Conservation (phyloP, 2,888 invertebrate genomes). For the Dryadula phaetusa region DNA sequence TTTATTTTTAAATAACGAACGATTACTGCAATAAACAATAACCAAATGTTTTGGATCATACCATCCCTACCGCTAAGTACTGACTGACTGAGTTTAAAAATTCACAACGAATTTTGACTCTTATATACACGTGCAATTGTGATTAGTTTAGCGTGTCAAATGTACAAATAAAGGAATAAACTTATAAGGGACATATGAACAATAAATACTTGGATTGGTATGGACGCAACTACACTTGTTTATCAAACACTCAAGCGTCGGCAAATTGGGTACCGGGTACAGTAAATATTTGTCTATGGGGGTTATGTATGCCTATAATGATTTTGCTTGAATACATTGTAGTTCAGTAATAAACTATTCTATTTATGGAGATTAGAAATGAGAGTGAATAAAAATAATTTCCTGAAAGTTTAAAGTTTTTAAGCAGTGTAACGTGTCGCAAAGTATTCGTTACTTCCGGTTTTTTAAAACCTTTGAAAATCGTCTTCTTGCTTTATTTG, state of each 20-base stretch:
- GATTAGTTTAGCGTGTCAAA: conserved; percentile 26
- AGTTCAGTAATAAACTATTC: neutral
- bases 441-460: too few species aligned
- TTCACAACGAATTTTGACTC: conserved; percentile 15
- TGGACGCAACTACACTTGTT: conserved; percentile 54
- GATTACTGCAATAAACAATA: conserved; percentile 45
- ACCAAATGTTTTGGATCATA: conserved; percentile 49
- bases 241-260: conserved; percentile 59
- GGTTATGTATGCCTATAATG: conserved; percentile 36
- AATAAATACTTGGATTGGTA: conserved; percentile 53
- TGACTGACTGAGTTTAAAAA: conserved; percentile 42
- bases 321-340: conserved; percentile 29
- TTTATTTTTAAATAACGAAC: conserved; percentile 41
- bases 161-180: conserved; percentile 34
- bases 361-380: too few species aligned
- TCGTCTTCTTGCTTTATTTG: too few species aligned
- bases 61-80: conserved; percentile 45
- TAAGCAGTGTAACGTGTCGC: too few species aligned
- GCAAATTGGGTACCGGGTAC: conserved; percentile 57
- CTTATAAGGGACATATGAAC: conserved; percentile 51
- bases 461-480: too few species aligned
- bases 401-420: too few species aligned
- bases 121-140: conserved; percentile 19
- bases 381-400: too few species aligned
- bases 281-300: conserved; percentile 39